Conservation (phyloP, 2,113 vertebrate genomes). For the Hemiscyllium ocellatum region DNA sequence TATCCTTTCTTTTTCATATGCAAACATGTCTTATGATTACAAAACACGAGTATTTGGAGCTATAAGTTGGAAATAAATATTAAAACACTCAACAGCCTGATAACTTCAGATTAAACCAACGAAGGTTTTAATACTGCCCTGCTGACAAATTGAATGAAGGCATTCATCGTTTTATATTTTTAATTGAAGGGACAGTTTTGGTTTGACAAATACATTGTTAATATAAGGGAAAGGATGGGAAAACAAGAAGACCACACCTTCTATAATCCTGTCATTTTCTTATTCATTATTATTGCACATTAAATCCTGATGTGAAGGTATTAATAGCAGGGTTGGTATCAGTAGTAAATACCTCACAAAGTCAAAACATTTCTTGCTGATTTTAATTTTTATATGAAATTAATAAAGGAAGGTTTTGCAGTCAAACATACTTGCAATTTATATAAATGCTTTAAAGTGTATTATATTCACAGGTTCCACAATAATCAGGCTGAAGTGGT, state of each 20-base stretch:
- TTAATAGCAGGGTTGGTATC: constrained; percentile 49
- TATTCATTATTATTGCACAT: background rate
- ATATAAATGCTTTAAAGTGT: constrained; percentile 55
- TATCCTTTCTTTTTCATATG: background rate
- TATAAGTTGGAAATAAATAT: background rate
- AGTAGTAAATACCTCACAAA: constrained; percentile 55
- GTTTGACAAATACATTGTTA: constrained; percentile 14
- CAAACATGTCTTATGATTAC: constrained; percentile 14
- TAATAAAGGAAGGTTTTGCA: constrained; percentile 48
- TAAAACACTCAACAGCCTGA: too few species aligned
- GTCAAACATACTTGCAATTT: constrained; percentile 65
- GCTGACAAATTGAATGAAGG: background rate
- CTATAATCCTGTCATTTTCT: background rate
- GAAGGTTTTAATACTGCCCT: background rate
- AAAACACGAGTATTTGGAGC: background rate
- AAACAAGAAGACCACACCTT: background rate
- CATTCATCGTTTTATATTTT: background rate
- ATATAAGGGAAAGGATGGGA: background rate
- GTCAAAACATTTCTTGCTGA: constrained; percentile 55
- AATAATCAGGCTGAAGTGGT: constrained; percentile 45
- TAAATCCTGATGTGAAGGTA: background rate
- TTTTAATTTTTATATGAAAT: constrained; percentile 56
- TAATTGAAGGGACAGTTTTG: background rate
- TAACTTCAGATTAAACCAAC: background rate
- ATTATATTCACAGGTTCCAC: constrained; percentile 55